Evolutionary conservation across 2,113 vertebrate species (phyloP).

Genomic region (Amphiprion ocellaris): DNA sequence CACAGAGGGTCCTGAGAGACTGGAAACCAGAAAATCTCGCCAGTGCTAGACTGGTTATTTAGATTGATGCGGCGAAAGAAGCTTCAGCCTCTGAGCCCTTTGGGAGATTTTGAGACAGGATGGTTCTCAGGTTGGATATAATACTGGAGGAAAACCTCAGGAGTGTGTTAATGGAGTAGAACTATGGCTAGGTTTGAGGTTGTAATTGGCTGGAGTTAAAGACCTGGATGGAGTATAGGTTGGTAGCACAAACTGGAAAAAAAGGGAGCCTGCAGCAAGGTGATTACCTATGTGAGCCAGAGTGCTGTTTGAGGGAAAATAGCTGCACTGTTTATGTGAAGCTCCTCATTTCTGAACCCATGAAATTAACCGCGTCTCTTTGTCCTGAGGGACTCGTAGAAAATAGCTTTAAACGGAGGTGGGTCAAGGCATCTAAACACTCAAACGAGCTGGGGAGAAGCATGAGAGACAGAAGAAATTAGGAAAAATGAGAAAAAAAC

Average conservation of each 20-base stretch:
- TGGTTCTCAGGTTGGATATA: not conserved
- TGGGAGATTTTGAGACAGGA: constrained; percentile 2
- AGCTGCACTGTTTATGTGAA: constrained; percentile 14
- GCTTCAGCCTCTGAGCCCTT: constrained; percentile 5
- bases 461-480: not conserved
- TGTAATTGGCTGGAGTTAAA: constrained; percentile 35
- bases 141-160: constrained; percentile 12
- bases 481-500: not conserved
- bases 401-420: constrained; percentile 30
- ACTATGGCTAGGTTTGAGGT: constrained; percentile 1
- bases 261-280: constrained; percentile 1
- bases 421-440: constrained; percentile 19
- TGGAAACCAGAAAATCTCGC: constrained; percentile 55
- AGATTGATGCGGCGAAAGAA: not conserved
- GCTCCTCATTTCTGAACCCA: not conserved
- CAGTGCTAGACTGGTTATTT: constrained; percentile 59
- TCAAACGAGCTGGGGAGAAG: not conserved
- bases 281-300: not conserved
- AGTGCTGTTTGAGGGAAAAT: not conserved
- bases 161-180: constrained; percentile 24
- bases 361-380: not conserved
- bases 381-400: not conserved
- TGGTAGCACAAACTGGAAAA: not conserved
- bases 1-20: constrained; percentile 55
- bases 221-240: constrained; percentile 5